Evolutionary conservation across 2,113 vertebrate genomes (phyloP).

Genomic region (Anolis sagrei): DNA sequence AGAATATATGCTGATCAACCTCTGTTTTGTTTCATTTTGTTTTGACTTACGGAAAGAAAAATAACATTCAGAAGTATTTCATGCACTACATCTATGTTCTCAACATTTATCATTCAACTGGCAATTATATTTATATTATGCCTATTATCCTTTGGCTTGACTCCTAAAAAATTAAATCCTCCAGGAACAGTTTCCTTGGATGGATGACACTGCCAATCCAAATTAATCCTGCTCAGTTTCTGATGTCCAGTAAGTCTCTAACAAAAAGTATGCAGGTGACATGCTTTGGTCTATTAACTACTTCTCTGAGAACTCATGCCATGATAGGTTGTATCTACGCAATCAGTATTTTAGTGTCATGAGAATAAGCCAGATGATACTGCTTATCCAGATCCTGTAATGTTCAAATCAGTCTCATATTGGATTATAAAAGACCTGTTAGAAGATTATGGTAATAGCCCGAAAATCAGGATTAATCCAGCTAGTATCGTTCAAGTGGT

Average conservation of each 20-base stretch:
- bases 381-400: background rate
- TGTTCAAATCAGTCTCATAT: background rate
- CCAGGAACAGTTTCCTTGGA: accelerated
- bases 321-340: background rate
- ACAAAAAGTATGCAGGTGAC: background rate
- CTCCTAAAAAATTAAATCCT: background rate
- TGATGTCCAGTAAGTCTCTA: background rate
- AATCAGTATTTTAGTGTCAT: background rate
- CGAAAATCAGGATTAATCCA: conserved; percentile 16
- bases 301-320: background rate
- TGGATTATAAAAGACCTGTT: background rate
- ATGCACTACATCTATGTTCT: background rate
- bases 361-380: background rate
- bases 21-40: conserved; percentile 22
- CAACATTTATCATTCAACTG: background rate
- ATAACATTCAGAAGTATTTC: conserved; percentile 4
- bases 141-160: background rate
- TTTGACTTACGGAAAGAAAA: conserved; percentile 15
- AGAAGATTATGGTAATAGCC: background rate
- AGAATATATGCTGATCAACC: conserved; percentile 54
- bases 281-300: background rate
- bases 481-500: background rate
- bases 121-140: background rate
- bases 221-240: background rate
- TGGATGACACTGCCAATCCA: background rate